These are phyloP conservation scores for Loripinus fragilis DNA, from an alignment of 2,888 invertebrate genomes.

Conservation along the genomic window DNA sequence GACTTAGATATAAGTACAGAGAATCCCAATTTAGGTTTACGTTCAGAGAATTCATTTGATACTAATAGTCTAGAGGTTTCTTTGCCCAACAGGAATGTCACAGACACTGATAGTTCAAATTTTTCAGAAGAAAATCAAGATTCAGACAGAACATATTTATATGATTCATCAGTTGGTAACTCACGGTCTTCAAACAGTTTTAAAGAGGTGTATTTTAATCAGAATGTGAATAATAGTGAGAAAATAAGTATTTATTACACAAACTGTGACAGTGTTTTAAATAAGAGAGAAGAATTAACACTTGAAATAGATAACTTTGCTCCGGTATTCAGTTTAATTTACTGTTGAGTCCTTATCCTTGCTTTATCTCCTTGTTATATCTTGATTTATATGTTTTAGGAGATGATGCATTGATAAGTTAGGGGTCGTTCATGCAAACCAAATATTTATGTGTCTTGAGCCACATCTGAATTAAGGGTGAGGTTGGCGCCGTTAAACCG, in stretches of 20 bases:
- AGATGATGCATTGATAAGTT: too few species aligned
- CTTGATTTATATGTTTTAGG: too few species aligned
- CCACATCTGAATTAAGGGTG: too few species aligned
- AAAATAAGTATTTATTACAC: conserved; percentile 21
- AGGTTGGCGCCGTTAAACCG: too few species aligned
- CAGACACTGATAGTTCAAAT: not conserved
- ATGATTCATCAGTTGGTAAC: not conserved
- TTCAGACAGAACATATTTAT: not conserved
- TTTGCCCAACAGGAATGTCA: not conserved
- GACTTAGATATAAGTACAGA: not conserved
- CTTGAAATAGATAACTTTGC: conserved; percentile 10
- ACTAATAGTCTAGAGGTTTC: conserved; percentile 16
- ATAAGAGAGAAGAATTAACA: conserved; percentile 18
- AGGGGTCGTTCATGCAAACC: too few species aligned
- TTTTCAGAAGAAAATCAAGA: not conserved
- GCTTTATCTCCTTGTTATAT: too few species aligned
- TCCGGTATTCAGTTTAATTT: too few species aligned
- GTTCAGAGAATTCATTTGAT: conserved; percentile 17
- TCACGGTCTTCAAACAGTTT: not conserved
- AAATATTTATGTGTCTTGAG: too few species aligned
- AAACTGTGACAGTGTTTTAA: conserved; percentile 20
- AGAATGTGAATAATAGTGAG: not conserved
- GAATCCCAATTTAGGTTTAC: not conserved
- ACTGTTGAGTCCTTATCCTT: too few species aligned
- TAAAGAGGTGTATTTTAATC: not conserved